phyloP scores from a whole-genome alignment of 37 sponge, comb jelly and placozoan genomes.

The Mnemiopsis leidyi region DNA sequence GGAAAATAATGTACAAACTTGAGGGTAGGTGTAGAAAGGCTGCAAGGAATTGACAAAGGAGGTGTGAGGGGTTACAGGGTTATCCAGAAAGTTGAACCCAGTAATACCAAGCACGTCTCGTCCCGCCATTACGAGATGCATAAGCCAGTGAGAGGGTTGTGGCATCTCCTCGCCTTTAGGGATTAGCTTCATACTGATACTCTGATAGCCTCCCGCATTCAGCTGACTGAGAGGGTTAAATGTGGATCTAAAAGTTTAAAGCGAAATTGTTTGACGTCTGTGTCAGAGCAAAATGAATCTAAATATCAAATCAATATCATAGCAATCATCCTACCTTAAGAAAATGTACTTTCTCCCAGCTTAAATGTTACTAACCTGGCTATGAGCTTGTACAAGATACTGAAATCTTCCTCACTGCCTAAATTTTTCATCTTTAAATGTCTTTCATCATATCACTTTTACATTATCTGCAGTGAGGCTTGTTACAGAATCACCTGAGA shows the following conservation, averaged over 20 bases:
- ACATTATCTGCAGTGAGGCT: not conserved
- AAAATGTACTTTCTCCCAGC: no score
- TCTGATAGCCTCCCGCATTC: not conserved
- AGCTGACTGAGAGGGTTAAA: conserved; percentile 50
- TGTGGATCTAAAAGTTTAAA: no score
- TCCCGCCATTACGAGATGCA: conserved; percentile 43
- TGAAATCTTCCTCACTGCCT: not conserved
- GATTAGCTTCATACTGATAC: not conserved
- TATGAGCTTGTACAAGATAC: conserved; percentile 33
- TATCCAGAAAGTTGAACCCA: conserved; percentile 47
- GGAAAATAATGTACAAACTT: not conserved
- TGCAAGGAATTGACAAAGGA: conserved; percentile 46
- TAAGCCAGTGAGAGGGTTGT: conserved; percentile 59
- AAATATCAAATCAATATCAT: no score
- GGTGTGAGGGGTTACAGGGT: conserved; percentile 40
- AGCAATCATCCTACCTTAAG: no score
- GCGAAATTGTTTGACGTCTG: no score
- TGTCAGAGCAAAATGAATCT: no score
- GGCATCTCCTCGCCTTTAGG: conserved; percentile 28
- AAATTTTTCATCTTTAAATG: not conserved
- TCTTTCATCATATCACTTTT: not conserved
- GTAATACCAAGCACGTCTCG: conserved; percentile 51
- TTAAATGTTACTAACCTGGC: conserved; percentile 31
- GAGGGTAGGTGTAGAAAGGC: conserved; percentile 21
- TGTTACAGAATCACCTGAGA: not conserved